Percentiles rank a stretch among this genome's conserved stretches.
Conservation (phyloP, 2,888 invertebrate genomes). For the Terebella lapidaria region DNA sequence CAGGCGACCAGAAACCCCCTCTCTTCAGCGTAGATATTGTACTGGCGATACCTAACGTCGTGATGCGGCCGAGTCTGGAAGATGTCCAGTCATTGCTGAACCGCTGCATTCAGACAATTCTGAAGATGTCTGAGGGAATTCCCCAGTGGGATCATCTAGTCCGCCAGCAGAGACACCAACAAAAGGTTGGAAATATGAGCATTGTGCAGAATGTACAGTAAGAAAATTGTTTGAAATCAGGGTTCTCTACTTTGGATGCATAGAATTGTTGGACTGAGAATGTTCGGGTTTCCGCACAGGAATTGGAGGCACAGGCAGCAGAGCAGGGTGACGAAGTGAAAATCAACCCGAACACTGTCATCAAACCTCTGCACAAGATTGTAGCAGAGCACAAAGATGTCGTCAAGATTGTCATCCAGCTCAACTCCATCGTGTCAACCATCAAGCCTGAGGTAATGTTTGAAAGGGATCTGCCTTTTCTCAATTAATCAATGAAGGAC, state of each 20-base stretch:
- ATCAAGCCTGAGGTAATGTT: slow-evolving; percentile 65
- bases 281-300: too few species aligned
- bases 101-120: slow-evolving; percentile 76
- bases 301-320: slow-evolving; percentile 36
- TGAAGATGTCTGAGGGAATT: slow-evolving; percentile 81
- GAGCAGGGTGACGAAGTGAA: slow-evolving; percentile 25
- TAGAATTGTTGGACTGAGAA: too few species aligned
- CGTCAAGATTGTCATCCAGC: slow-evolving; percentile 61
- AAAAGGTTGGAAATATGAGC: slow-evolving; percentile 13
- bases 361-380: slow-evolving; percentile 51
- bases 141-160: slow-evolving; percentile 81
- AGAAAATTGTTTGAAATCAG: too few species aligned
- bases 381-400: slow-evolving; percentile 81
- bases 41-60: slow-evolving; percentile 81
- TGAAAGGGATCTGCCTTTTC: too few species aligned
- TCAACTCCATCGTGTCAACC: slow-evolving; percentile 48
- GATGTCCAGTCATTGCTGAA: slow-evolving; percentile 84
- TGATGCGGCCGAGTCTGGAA: slow-evolving; percentile 77
- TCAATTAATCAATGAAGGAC: too few species aligned
- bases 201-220: too few species aligned
- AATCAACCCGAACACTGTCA: slow-evolving; percentile 30
- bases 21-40: slow-evolving; percentile 77
- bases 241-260: too few species aligned
- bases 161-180: slow-evolving; percentile 42
- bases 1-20: slow-evolving; percentile 38